Evolutionary conservation across 2,888 invertebrate genomes (phyloP), one percentile per base, ranked within the genome.

Genomic region (Dichetophora obliterata): DNA sequence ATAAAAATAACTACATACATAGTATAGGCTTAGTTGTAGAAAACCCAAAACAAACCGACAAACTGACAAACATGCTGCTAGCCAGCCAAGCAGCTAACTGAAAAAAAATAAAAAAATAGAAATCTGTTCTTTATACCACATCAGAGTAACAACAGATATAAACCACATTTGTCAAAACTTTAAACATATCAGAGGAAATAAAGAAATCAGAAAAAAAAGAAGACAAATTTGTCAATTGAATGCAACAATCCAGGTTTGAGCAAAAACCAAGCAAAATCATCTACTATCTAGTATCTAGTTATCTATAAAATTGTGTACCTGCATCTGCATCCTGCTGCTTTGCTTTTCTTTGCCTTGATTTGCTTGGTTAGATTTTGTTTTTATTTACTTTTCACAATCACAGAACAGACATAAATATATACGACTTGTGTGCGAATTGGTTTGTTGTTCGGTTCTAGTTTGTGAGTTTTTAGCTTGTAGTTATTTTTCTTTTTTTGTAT

Each of bases 1-100:
- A 75, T 75, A 75, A 68, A 81, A 31, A 31, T 31, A 31, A 31
- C 31, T 66, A 73, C 72, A 71, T 52, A 76, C 71, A 65, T 8
- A 65, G 34, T 9, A 34, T 9, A 63, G 24, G n/a, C 16, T 31
- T 31, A 63, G 63, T n/a, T 31, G n/a, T 14, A 22, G n/a, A 11
- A 14, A 24, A 9, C 19, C 0, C 8, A 19, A 57, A 9, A 57
- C 19, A 57, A 57, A 48, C 16, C 61, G 61, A 63, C 24, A 16
- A 63, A 63, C 34, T 16, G 8, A 63, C 63, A 11, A 27, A 52
- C 11, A 43, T 11, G 11, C 43, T 43, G 43, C 31, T 31, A 31
- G 19, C n/a, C 52, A 66, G n/a, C 19, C 66, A 31, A 43, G 34
- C 66, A 43, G n/a, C 34, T 37, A 66, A 4, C 16, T 16, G 43